Conservation (phyloP, 2,113 vertebrate genomes). For the Arenaria interpres region DNA sequence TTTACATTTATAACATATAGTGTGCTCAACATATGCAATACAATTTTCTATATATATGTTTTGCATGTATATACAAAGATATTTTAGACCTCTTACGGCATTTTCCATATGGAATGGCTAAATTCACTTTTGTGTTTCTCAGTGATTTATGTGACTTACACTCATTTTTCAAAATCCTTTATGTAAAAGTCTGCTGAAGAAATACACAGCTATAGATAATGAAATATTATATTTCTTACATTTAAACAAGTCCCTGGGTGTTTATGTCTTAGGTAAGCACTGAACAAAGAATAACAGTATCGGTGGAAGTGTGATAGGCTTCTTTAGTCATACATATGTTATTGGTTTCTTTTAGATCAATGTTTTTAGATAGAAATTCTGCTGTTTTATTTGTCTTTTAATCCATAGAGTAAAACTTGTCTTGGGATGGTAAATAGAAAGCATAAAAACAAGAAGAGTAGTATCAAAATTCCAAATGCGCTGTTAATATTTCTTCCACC, state of each 20-base stretch:
- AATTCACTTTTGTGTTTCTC: background rate
- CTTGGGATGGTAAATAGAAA: background rate
- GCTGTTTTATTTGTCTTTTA: background rate
- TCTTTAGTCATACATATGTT: background rate
- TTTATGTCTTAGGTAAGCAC: background rate
- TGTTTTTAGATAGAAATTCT: background rate
- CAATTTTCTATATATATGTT: background rate
- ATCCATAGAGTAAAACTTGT: background rate
- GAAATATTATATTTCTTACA: background rate
- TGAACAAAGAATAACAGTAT: background rate
- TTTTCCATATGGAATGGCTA: background rate
- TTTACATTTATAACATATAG: background rate
- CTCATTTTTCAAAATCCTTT: background rate
- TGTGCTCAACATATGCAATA: background rate
- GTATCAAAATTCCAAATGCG: background rate
- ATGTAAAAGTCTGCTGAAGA: background rate
- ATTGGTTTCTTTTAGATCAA: background rate
- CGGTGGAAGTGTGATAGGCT: background rate
- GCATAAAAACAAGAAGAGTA: background rate
- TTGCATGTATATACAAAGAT: background rate
- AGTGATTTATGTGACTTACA: background rate
- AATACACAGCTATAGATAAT: background rate
- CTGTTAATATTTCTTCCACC: background rate
- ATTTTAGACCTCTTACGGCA: background rate
- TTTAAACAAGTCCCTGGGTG: background rate